Conservation (phyloP, 2,888 invertebrate species). For the Euplexia lucipara region DNA sequence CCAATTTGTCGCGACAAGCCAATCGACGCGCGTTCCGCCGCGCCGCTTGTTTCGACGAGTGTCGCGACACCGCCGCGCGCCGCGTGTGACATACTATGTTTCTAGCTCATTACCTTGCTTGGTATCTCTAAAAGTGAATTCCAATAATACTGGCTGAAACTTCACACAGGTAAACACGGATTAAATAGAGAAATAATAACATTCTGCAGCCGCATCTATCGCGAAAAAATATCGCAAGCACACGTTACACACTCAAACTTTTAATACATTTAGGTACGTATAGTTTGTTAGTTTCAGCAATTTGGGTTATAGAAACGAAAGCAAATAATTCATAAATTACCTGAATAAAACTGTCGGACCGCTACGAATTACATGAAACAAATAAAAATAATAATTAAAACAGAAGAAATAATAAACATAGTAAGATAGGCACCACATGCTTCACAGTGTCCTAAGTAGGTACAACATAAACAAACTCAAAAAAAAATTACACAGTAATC, state of each 20-base stretch:
- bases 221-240: not conserved
- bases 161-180: conserved; percentile 1
- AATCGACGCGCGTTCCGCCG: conserved; percentile 66
- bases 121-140: not conserved
- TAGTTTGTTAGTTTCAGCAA: conserved; percentile 9
- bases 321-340: conserved; percentile 72
- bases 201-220: conserved; percentile 5
- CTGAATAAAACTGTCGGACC: conserved; percentile 89
- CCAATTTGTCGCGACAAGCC: conserved; percentile 78
- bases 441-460: too few relatives aligned
- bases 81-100: conserved; percentile 5
- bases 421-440: not conserved
- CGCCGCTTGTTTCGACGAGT: conserved; percentile 65
- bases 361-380: conserved; percentile 90
- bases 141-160: not conserved
- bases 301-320: conserved; percentile 22
- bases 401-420: conserved; percentile 60
- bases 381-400: conserved; percentile 78
- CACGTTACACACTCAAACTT: not conserved
- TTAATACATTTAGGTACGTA: not conserved
- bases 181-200: not conserved
- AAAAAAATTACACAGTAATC: not conserved
- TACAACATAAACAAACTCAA: too few relatives aligned
- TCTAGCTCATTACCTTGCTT: conserved; percentile 5
- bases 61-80: conserved; percentile 16